phyloP scores from a whole-genome alignment of 2,797 vertebrate species.

The Rallus crepitans region DNA sequence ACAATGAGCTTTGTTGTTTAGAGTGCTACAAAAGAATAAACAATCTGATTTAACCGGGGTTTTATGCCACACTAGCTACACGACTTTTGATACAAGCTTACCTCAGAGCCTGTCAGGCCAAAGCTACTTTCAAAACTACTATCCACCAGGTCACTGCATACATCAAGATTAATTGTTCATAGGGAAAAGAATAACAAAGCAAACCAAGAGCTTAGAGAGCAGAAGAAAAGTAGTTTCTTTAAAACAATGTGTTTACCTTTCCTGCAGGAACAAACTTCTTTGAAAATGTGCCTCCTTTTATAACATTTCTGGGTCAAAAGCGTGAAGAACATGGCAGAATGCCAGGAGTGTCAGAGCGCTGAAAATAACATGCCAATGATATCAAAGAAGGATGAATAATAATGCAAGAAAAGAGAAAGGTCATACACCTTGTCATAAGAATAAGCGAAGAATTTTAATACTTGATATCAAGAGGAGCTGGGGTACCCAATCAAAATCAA shows the following conservation, averaged over 20 bases:
- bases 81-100: background rate
- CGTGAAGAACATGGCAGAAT: slow-evolving; percentile 10
- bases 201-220: background rate
- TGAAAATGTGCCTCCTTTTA: background rate
- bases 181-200: background rate
- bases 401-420: slow-evolving; percentile 53
- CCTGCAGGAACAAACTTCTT: background rate
- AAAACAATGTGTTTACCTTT: slow-evolving; percentile 11
- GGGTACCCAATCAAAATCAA: slow-evolving; percentile 2
- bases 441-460: slow-evolving; percentile 32
- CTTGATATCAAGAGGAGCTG: background rate
- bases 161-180: background rate
- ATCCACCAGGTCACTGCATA: background rate
- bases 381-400: slow-evolving; percentile 59
- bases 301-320: slow-evolving; percentile 30
- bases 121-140: background rate
- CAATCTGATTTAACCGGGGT: background rate
- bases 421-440: slow-evolving; percentile 46
- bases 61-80: background rate
- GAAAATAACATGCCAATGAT: slow-evolving; percentile 28
- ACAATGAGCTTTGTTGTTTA: background rate
- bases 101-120: background rate
- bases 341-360: slow-evolving; percentile 41
- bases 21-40: background rate
- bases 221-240: background rate